A percentile compares a stretch with the other conserved stretches of the same genome.
phyloP scores from a whole-genome alignment of 2,113 vertebrate genomes.

The Triplophysa rosa region DNA sequence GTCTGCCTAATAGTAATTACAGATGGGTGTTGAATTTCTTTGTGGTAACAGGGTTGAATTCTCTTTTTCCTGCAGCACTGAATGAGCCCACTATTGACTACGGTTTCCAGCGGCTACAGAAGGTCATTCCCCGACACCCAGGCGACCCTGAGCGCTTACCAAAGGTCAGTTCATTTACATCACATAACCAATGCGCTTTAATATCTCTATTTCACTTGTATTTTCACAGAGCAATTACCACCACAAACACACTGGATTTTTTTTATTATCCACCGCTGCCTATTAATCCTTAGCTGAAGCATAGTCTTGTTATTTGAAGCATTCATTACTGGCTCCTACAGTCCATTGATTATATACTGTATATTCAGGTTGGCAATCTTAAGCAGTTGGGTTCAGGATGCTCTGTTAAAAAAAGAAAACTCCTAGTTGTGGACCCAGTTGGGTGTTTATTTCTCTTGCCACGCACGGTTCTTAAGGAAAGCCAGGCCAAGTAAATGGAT shows the following conservation, averaged over 20 bases:
- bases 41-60: constrained; percentile 53
- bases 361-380: constrained; percentile 11
- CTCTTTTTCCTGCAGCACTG: constrained; percentile 79
- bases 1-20: constrained; percentile 23
- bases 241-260: constrained; percentile 1
- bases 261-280: background rate
- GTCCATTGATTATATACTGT: constrained; percentile 18
- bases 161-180: constrained; percentile 78
- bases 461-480: constrained; percentile 78
- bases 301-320: background rate
- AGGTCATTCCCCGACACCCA: constrained; percentile 95
- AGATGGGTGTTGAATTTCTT: constrained; percentile 35
- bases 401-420: background rate
- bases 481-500: constrained; percentile 85
- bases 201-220: background rate
- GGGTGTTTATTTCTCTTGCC: constrained; percentile 42
- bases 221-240: constrained; percentile 13
- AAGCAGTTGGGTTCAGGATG: background rate
- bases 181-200: background rate
- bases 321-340: constrained; percentile 17
- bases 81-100: constrained; percentile 98
- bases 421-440: constrained; percentile 25
- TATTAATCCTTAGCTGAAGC: constrained; percentile 2
- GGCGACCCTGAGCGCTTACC: constrained; percentile 96
- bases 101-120: constrained; percentile 96